Conservation (phyloP, 2,113 vertebrate genomes). For the Notiomystis cincta region DNA sequence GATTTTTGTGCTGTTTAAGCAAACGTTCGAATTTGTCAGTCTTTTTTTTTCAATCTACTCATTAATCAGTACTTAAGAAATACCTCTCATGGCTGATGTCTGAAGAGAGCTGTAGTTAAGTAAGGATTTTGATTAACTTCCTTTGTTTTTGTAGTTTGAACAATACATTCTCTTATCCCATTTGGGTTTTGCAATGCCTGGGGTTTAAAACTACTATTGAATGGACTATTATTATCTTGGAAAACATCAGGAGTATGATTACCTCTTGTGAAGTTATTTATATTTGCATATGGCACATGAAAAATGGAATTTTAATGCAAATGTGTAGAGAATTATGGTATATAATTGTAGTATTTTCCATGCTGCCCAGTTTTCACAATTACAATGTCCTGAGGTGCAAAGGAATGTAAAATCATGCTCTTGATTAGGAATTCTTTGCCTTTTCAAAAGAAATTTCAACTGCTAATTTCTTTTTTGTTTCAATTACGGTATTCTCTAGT, state of each 20-base stretch:
- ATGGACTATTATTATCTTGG: background rate
- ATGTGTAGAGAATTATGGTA: background rate
- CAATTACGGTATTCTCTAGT: background rate
- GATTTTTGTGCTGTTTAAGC: background rate
- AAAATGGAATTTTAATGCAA: background rate
- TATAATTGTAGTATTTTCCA: background rate
- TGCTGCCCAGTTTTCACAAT: background rate
- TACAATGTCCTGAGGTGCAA: background rate
- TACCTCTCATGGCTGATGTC: background rate
- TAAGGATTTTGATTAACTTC: conserved; percentile 26
- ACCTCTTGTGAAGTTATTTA: background rate
- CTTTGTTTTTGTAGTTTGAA: conserved; percentile 29
- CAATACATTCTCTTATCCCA: conserved; percentile 12
- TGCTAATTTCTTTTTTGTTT: background rate
- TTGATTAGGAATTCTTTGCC: conserved; percentile 15
- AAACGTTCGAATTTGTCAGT: background rate
- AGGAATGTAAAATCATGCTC: background rate
- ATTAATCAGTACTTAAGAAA: conserved; percentile 19
- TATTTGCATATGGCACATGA: background rate
- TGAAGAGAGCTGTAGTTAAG: background rate
- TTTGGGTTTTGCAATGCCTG: background rate
- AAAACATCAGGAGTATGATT: conserved; percentile 26
- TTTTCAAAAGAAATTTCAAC: background rate
- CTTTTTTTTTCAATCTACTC: background rate
- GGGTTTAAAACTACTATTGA: background rate